These are phyloP conservation scores for Melanaphis sacchari DNA, from an alignment of 1,140 invertebrate genomes.

Conservation along the genomic window DNA sequence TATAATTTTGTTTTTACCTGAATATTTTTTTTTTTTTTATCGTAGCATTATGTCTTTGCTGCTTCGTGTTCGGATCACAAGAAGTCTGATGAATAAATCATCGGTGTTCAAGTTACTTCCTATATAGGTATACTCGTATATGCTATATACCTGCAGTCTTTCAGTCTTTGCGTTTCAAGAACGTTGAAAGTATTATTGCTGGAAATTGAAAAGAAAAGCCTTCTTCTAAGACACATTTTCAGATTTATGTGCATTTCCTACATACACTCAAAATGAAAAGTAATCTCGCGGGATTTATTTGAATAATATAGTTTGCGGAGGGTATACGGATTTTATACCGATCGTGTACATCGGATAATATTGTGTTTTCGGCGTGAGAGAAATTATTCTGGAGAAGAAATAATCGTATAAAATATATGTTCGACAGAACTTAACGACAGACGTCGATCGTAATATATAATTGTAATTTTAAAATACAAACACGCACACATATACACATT, in stretches of 20 bases:
- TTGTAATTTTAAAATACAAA: background rate
- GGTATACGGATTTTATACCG: slow-evolving; percentile 1
- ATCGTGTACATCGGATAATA: background rate
- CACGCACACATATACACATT: background rate
- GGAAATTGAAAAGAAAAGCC: slow-evolving; percentile 22
- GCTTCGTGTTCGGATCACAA: background rate
- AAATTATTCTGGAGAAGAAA: background rate
- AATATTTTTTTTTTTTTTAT: background rate
- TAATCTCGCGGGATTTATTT: slow-evolving; percentile 36
- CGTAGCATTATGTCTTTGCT: background rate
- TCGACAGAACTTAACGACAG: background rate
- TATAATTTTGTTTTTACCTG: background rate
- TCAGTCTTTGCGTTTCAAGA: background rate
- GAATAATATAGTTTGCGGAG: background rate
- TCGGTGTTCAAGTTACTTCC: background rate
- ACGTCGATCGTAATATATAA: background rate
- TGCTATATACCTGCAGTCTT: background rate
- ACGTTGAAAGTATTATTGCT: slow-evolving; percentile 16
- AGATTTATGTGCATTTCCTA: slow-evolving; percentile 24
- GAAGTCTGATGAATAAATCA: slow-evolving; percentile 3
- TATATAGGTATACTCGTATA: background rate
- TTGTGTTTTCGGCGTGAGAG: background rate
- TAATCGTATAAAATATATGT: background rate
- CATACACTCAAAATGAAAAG: background rate
- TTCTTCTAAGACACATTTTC: background rate